Evolutionary conservation across 2,888 invertebrate species (phyloP), one percentile per base, ranked within the genome.

Genomic region (Cephus pygmeus): DNA sequence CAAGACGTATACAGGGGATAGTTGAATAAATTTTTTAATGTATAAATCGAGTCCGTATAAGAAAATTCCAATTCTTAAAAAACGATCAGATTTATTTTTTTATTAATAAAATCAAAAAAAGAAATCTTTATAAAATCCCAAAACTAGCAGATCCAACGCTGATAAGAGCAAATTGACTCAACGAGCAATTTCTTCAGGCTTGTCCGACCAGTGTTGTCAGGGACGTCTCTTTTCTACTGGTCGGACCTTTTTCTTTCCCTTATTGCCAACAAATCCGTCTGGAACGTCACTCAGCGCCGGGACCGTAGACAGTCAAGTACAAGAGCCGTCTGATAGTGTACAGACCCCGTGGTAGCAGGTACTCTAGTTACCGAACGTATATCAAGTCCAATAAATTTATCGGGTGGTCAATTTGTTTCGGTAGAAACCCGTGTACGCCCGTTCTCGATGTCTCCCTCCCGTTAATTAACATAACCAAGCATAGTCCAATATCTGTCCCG

Each of bases 251-350:
- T 34, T 73, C 15, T 31, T 71, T 34, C 75, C 75, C 84, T 84
- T 82, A 84, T 86, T 81, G 82, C 83, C 82, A 81, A 82, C 81
- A 81, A 81, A 84, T 84, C 78, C 82, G 81, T 83, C 83, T 84
- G 77, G 75, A 79, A 81, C 82, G 82, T 83, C 83, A 80, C 79
- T 78, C 76, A 31, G 75, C 23, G 40, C 40, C 40, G 40, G 15
- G 40, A 56, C 40, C 23, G 6, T 56, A 56, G 40, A 56, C 40
- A 23, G 40, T 56, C 40, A 23, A 23, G 23, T 23, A 56, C 40
- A 23, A 56, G 40, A 23, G 23, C 23, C 40, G 23, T 23, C 23
- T 56, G 23, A 56, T 6, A 56, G 40, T 23, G 4, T 23, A 9
- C 23, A 56, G 9, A 23, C 1, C 23, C 40, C 40, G 23, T 56